phyloP scores from a whole-genome alignment of 2,797 vertebrate genomes.

The Coilia nasus region DNA sequence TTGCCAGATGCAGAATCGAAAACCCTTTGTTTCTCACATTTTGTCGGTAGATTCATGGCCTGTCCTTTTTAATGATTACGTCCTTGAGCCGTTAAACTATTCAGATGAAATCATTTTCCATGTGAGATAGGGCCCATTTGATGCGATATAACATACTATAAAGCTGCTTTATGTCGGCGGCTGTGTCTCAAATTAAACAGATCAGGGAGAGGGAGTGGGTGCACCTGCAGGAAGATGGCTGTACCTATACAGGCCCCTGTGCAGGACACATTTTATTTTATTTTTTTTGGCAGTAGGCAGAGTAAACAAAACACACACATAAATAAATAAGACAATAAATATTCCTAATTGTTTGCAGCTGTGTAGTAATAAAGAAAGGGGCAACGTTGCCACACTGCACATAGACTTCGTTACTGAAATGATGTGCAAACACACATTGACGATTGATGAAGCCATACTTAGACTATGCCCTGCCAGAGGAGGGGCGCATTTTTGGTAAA shows the following conservation, averaged over 20 bases:
- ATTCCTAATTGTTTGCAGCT: slow-evolving; percentile 57
- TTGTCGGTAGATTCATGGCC: slow-evolving; percentile 31
- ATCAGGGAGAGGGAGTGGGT: slow-evolving; percentile 17
- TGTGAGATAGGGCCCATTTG: slow-evolving; percentile 50
- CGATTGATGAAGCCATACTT: slow-evolving; percentile 56
- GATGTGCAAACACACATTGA: slow-evolving; percentile 48
- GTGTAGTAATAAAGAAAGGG: slow-evolving; percentile 52
- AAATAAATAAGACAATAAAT: slow-evolving; percentile 57
- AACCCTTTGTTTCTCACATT: slow-evolving; percentile 7
- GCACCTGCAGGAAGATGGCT: slow-evolving; percentile 9
- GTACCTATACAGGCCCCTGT: slow-evolving; percentile 13
- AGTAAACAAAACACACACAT: slow-evolving; percentile 21
- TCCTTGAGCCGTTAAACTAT: slow-evolving; percentile 45
- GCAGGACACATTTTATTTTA: slow-evolving; percentile 29
- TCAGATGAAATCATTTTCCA: slow-evolving; percentile 42
- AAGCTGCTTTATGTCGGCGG: slow-evolving; percentile 49
- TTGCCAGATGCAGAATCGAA: slow-evolving; percentile 20
- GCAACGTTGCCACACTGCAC: slow-evolving; percentile 34
- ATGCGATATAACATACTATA: slow-evolving; percentile 52
- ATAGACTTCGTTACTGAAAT: slow-evolving; percentile 59
- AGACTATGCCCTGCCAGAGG: slow-evolving; percentile 44
- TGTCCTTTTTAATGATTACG: slow-evolving; percentile 44
- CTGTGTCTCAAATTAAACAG: slow-evolving; percentile 37
- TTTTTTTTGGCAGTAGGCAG: slow-evolving; percentile 46
- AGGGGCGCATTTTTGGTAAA: slow-evolving; percentile 36